Percentiles rank a stretch among this genome's conserved stretches.
Conservation (phyloP, 2,888 invertebrate genomes). For the Pseudococcus viburni region DNA sequence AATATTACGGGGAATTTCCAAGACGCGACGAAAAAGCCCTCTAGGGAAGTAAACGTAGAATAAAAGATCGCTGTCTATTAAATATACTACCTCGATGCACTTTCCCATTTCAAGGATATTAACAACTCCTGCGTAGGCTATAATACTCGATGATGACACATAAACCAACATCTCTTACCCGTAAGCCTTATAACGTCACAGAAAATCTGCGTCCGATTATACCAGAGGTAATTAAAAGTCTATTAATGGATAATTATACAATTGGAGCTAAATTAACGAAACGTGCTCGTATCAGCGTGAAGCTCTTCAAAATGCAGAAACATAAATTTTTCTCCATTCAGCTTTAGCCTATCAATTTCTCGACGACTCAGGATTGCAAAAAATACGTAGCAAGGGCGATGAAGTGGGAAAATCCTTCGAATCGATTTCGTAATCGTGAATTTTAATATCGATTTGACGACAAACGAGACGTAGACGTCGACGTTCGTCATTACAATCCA, state of each 20-base stretch:
- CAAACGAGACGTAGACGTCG: not conserved
- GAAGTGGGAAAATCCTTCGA: not conserved
- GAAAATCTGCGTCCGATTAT: not conserved
- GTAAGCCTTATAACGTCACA: not conserved
- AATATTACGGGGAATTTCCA: not conserved
- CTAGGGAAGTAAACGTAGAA: not conserved
- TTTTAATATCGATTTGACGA: constrained; percentile 13
- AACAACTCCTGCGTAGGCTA: not conserved
- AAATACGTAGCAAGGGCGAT: not conserved
- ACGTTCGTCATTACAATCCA: not conserved
- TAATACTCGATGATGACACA: not conserved
- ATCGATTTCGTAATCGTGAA: not conserved
- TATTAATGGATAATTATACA: constrained; percentile 14
- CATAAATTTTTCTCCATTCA: not conserved
- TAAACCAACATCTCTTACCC: not conserved
- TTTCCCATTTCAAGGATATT: constrained; percentile 37
- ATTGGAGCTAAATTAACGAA: not conserved
- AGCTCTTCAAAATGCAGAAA: not conserved
- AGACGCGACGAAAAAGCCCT: not conserved
- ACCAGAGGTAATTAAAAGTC: constrained; percentile 9
- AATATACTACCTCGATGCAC: constrained; percentile 13
- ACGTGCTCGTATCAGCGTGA: not conserved
- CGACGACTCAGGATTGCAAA: not conserved
- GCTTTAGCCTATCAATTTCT: not conserved
- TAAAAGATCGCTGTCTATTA: not conserved